Conservation (phyloP, 2,797 vertebrate genomes). For the Leptodactylus fallax region DNA sequence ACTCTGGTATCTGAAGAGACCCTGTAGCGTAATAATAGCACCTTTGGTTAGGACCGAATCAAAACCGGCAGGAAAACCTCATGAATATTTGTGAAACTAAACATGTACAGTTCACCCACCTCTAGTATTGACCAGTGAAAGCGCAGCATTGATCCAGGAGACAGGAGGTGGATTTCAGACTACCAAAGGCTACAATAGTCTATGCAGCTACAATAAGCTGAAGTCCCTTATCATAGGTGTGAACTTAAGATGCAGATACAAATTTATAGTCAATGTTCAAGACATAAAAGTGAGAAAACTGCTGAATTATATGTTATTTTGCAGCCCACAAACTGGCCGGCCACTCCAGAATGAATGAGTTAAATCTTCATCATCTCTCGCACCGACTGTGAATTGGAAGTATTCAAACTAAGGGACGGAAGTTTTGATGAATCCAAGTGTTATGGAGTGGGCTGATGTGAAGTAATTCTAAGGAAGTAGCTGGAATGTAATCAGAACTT, state of each 20-base stretch:
- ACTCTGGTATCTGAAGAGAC: no score
- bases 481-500: slow-evolving; percentile 18
- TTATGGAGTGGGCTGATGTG: neutral
- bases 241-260: no score
- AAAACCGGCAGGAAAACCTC: no score
- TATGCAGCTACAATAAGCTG: neutral
- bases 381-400: neutral
- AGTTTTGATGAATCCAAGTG: neutral
- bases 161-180: neutral
- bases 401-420: neutral
- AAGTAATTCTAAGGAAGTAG: neutral
- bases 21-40: no score
- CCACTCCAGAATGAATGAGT: neutral
- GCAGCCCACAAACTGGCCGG: neutral
- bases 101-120: no score
- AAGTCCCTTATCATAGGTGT: neutral
- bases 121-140: no score
- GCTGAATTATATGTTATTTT: neutral
- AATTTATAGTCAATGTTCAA: neutral
- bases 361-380: neutral
- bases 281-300: neutral
- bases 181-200: neutral
- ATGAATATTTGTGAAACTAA: no score
- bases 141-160: no score
- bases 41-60: no score